A percentile compares a stretch with the other conserved stretches of the same genome.
phyloP scores from a whole-genome alignment of 2,888 invertebrate species.

The Dynastes grantii region DNA sequence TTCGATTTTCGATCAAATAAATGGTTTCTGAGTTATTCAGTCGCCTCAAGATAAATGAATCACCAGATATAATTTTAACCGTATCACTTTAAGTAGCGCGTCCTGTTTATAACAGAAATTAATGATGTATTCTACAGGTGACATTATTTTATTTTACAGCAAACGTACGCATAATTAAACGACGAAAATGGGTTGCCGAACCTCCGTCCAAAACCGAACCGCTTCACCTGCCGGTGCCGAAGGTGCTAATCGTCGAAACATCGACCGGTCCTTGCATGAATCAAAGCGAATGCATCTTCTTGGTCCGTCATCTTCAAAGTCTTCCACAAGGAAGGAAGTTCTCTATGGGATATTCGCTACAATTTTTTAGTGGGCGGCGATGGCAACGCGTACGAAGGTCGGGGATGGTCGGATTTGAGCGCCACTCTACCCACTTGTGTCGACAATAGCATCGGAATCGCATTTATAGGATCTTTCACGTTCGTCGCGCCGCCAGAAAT shows the following conservation, averaged over 20 bases:
- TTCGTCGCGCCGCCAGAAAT: constrained; percentile 71
- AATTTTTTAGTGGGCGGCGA: constrained; percentile 85
- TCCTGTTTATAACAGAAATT: too few species aligned
- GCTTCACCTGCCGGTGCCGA: constrained; percentile 29
- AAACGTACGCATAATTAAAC: constrained; percentile 32
- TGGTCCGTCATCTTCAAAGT: constrained; percentile 70
- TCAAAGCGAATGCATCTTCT: constrained; percentile 36
- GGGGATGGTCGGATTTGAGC: constrained; percentile 82
- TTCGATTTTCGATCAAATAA: too few species aligned
- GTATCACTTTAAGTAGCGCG: too few species aligned
- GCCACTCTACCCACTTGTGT: constrained; percentile 82
- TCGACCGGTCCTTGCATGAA: constrained; percentile 22
- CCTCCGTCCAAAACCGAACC: not conserved
- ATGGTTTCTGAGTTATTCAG: too few species aligned
- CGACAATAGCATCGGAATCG: constrained; percentile 78
- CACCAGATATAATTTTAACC: too few species aligned
- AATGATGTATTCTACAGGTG: too few species aligned
- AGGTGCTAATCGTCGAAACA: constrained; percentile 45
- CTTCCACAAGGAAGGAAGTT: constrained; percentile 79
- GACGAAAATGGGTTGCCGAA: constrained; percentile 43
- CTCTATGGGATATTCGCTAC: constrained; percentile 79
- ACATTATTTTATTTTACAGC: constrained; percentile 34
- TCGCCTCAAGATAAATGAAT: too few species aligned
- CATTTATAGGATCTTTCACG: constrained; percentile 83
- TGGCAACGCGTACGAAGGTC: constrained; percentile 80